A percentile compares a stretch with the other conserved stretches of the same genome.
Conservation (phyloP, 2,113 vertebrate genomes). For the Gnathonemus longibarbis region DNA sequence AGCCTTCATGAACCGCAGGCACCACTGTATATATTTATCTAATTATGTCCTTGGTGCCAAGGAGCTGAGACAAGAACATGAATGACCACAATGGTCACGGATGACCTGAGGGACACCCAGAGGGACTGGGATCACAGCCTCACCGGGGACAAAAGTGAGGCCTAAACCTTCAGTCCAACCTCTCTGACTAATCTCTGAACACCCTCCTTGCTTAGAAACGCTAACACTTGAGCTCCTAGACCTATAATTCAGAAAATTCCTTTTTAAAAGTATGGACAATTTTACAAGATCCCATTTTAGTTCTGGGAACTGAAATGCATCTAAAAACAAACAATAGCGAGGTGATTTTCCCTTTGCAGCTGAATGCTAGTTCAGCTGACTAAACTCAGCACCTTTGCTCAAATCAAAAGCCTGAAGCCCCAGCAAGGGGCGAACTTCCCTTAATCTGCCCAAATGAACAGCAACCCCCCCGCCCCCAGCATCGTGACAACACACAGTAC, state of each 20-base stretch:
- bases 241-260: neutral
- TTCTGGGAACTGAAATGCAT: neutral
- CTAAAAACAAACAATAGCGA: neutral
- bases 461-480: neutral
- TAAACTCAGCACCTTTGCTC: constrained; percentile 9
- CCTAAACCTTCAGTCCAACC: neutral
- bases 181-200: neutral
- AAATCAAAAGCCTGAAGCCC: neutral
- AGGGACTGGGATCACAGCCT: neutral
- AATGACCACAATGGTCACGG: neutral
- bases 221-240: neutral
- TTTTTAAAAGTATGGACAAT: neutral
- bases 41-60: neutral
- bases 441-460: neutral
- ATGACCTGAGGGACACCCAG: neutral
- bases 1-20: too few species aligned
- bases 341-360: neutral
- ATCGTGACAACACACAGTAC: neutral
- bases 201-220: neutral
- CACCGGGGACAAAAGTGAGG: neutral
- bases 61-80: neutral
- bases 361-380: neutral
- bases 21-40: too few species aligned
- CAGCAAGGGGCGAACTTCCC: neutral
- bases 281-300: neutral